Base-by-base conservation (phyloP, 1,140 invertebrate genomes). In the Heliconius congener region DNA sequence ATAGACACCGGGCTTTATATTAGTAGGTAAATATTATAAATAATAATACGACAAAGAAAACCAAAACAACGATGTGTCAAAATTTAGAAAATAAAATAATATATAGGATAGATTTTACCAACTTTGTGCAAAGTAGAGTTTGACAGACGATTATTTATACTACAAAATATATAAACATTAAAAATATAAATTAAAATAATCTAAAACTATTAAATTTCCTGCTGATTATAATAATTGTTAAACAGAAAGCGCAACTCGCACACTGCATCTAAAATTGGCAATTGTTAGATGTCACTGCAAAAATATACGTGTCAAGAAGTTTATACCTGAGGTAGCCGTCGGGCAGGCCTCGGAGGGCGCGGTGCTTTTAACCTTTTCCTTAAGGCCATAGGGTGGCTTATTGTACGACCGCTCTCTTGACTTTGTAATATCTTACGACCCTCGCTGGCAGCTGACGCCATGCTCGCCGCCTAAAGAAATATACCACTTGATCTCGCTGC, bases 401-500 rank as follows among this genome's bases (percentile, higher is more conserved):
- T 91, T 73, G 91, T 90, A 23, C 90, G 87, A 30, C 85, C 88
- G 81, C 85, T 88, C 52, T 93, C 90, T 82, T 92, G 90, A 55
- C 81, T 93, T 79, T 92, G 91, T 76, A 92, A 82, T 76, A 94
- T 87, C 83, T 94, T 93, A 34, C 88, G 88, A 76, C 88, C 87
- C 80, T 93, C 93, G 82, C 86, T 92, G 23, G 91, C 93, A 77
- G 91, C 93, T 74, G 93, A 93, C 23, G 90, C 92, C 88, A 93
- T 89, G 76, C 91, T 94, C 77, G 93, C 93, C 81, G 93, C 93
- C 93, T 94, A 84, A 73, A 71, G 78, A 88, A 75, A 84, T 83
- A 85, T 76, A 84, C 80, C 55, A 80, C 70, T 81, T 78, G 66
- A 81, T 81, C 76, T 81, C 79, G 60, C 79, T 76, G 74, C 75